Evolutionary conservation across 1,140 invertebrate species (phyloP), one percentile per base, ranked within the genome.

Genomic region (Saccostrea echinata): DNA sequence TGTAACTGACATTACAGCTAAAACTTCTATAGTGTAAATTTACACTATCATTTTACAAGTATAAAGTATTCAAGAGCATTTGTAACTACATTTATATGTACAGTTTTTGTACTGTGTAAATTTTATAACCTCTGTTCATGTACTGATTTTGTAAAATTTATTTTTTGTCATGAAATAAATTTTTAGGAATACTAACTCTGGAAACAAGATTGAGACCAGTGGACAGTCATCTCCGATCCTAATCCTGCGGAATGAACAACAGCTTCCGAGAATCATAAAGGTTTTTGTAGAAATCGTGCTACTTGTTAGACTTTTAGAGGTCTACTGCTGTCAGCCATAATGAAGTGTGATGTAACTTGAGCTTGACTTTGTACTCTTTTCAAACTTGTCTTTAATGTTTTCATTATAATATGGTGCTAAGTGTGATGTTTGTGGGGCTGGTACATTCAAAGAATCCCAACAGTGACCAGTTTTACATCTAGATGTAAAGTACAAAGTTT

Each of bases 181-280:
- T 88, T 89, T 18, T 86, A 92, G 91, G 24, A 85, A 30, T 33
- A 57, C 80, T 12, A 84, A 88, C 35, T 86, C 84, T 2, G 88
- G 84, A 71, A 81, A n/a, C 43, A 27, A 21, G 81, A 88, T 84
- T 27, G 55, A 68, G 16, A 53, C 85, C 1, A 89, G 84, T 95
- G 95, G 57, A 55, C 91, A 76, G 30, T 35, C 91, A 82, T 92
- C 90, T 96, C 96, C 97, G 8, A 91, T 90, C 35, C 91, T 98
- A 27, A 97, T 98, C 86, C 97, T 97, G 85, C 96, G 97, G 91
- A 98, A 98, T 4, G 98, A 99, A 94, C 97, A 97, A 12, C 98
- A 98, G 0, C 95, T 99, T 3, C 96, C 97, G 18, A 97, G 97
- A 8, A 97, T 99, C 90, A 95, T 99, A 0, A 98, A 98, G 94